Percentiles rank a stretch among this genome's conserved stretches.
These are phyloP conservation scores for Choloepus hoffmanni DNA, from an alignment of 2,113 vertebrate species.

Conservation along the genomic window DNA sequence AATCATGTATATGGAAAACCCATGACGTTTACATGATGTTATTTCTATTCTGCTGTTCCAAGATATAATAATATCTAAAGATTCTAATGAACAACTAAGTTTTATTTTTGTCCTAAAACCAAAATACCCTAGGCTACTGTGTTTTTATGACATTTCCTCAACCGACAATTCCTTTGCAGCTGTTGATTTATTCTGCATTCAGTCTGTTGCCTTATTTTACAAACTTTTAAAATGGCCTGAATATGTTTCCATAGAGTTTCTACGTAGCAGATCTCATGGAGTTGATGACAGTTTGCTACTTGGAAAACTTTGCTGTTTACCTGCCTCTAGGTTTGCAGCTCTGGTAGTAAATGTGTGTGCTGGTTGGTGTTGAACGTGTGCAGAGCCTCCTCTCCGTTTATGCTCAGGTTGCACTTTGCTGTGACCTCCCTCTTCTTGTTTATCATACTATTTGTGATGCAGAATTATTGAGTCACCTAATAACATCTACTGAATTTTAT, in stretches of 20 bases:
- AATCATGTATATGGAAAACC: background rate
- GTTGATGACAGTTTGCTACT: background rate
- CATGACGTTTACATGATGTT: background rate
- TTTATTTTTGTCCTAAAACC: background rate
- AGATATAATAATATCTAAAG: background rate
- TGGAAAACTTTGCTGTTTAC: background rate
- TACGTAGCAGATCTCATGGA: background rate
- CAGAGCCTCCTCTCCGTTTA: no score
- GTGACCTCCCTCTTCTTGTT: no score
- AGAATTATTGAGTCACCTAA: background rate
- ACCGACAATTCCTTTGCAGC: background rate
- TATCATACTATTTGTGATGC: background rate
- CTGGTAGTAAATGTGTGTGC: background rate
- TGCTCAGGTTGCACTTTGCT: no score
- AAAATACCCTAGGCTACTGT: background rate
- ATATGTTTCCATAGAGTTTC: background rate
- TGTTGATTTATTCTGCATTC: background rate
- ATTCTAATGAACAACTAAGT: background rate
- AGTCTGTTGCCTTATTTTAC: background rate
- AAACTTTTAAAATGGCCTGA: background rate
- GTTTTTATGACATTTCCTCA: background rate
- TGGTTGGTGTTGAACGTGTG: background rate
- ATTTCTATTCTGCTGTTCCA: background rate
- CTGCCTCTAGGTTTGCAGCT: background rate
- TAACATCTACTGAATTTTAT: background rate